Base-by-base conservation (phyloP, 2,113 vertebrate genomes). In the Eudyptes chrysolophus region DNA sequence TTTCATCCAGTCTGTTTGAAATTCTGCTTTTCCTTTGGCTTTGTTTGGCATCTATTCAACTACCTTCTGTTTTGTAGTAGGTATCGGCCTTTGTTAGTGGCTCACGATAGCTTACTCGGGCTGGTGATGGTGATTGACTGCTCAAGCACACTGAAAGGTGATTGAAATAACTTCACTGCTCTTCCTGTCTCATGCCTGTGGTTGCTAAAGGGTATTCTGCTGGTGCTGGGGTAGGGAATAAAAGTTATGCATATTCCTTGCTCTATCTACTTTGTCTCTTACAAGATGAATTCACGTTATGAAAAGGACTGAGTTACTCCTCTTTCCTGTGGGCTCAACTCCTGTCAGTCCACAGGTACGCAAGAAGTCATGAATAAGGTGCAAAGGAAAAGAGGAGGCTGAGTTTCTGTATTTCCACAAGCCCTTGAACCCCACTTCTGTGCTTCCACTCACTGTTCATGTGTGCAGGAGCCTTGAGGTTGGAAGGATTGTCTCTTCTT, bases 1-100 rank as follows among this genome's bases (percentile, higher is more conserved):
- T 97, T 96, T 97, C 89, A 96, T 91, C 62, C 71, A 60, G 26
- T 83, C 91, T 94, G 49, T 92, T 95, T 95, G 89, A 96, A 97
- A 96, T 95, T 92, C 81, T 93, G 32, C n/a, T 92, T 87, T 92
- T 94, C 81, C 77, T 95, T 87, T 79, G 78, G 36, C 95, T 91
- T 95, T 93, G 48, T 94, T 90, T 92, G 84, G 94, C 84, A 86
- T 51, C 82, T 70, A 61, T 94, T 96, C 95, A 96, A 27, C 58
- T 88, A 34, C 70, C 70, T 82, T 72, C 57, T 95, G 72, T 88
- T 96, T 83, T 72, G 75, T 38, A 87, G 84, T 71, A 77, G 70
- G 1, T 30, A 80, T 80, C 78, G 48, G 87, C 78, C 62, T 96
- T 93, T 92, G 65, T 91, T 84, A 90, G 49, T 80, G 40, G 81